Base-by-base conservation (phyloP, 2,797 vertebrate genomes). In the Anableps anableps region DNA sequence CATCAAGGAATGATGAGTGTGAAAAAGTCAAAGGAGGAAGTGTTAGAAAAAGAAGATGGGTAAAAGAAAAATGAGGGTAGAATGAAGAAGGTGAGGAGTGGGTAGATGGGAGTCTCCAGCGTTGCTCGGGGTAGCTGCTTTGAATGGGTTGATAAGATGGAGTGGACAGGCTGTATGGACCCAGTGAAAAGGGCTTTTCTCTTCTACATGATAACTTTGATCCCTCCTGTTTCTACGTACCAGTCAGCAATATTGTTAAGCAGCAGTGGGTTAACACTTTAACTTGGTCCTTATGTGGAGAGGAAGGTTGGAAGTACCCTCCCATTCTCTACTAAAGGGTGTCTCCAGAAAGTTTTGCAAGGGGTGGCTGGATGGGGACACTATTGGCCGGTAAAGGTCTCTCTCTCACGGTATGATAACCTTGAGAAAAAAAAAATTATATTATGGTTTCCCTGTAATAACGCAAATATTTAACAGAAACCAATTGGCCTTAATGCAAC, bases 181-280 rank as follows among this genome's bases (percentile, higher is more conserved):
- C 78, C 47, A 23, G 71, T 95, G 93, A 96, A 96, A 93, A 93
- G 92, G 29, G 70, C 83, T 89, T 93, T 95, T 96, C 93, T 94
- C 93, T 88, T 91, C 93, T 86, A 96, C 96, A 96, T 93, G 95
- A 95, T 94, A 93, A 93, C 96, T 96, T 96, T 96, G 96, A 96
- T 96, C 95, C 93, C 92, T 88, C 86, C 91, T 92, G 93, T 93
- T 93, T 95, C 93, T 90, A 72, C 94, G 93, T 92, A 96, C 92
- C 94, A 95, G 94, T 96, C 95, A 96, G 95, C 95, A 96, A 96
- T 96, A 96, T 93, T 96, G 95, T 95, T 92, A 87, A 94, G 93
- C 93, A 93, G 93, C 89, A 85, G 90, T 92, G 88, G 93, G 95
- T 95, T 96, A 95, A 96, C 95, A 94, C 92, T 93, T 96, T 88